Evolutionary conservation across 2,888 invertebrate species (phyloP).

Genomic region (Hemicrepidius hirtus): DNA sequence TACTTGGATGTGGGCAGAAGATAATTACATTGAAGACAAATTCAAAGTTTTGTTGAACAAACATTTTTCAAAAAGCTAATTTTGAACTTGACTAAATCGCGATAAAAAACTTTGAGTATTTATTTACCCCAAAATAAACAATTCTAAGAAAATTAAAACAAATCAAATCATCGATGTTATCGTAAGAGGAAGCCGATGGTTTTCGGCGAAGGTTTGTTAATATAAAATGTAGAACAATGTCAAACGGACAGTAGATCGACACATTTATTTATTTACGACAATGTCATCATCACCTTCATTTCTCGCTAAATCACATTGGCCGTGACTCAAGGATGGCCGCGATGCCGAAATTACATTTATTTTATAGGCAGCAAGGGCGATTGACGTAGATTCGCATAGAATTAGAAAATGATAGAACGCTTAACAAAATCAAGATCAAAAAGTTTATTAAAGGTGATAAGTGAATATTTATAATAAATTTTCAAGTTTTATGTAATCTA

Average conservation of each 20-base stretch:
- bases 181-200: constrained; percentile 12
- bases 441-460: constrained; percentile 4
- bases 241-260: constrained; percentile 8
- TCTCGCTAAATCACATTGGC: constrained; percentile 54
- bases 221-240: constrained; percentile 24
- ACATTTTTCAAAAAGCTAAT: too few relatives aligned
- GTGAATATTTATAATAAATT: too few relatives aligned
- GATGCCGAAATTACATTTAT: constrained; percentile 55
- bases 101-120: too few relatives aligned
- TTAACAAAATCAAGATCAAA: neutral
- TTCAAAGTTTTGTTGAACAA: too few relatives aligned
- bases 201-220: neutral
- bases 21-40: too few relatives aligned
- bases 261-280: constrained; percentile 34
- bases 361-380: constrained; percentile 52
- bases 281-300: constrained; percentile 53
- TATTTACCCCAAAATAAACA: too few relatives aligned
- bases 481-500: neutral
- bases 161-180: too few relatives aligned
- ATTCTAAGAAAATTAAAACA: too few relatives aligned
- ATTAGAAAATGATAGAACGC: constrained; percentile 19
- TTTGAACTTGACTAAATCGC: too few relatives aligned
- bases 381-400: constrained; percentile 19
- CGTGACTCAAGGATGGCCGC: constrained; percentile 54
- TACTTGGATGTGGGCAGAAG: neutral